Conservation (phyloP, 2,797 vertebrate species). For the Macroramphosus scolopax region DNA sequence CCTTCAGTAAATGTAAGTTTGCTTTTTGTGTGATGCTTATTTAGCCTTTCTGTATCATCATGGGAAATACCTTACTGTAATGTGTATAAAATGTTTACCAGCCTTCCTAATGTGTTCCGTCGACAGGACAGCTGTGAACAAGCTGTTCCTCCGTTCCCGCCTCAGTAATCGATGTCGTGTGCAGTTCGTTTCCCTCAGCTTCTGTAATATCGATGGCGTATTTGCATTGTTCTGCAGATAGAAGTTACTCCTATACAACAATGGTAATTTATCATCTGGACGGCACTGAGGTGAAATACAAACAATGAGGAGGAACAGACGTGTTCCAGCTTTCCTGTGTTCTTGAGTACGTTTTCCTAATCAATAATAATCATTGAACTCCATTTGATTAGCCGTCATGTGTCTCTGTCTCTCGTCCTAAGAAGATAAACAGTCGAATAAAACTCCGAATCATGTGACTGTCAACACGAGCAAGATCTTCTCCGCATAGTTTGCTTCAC, state of each 20-base stretch:
- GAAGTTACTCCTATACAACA: too few species aligned
- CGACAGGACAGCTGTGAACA: conserved; percentile 15
- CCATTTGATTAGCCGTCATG: too few species aligned
- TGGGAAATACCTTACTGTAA: conserved; percentile 6
- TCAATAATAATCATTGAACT: too few species aligned
- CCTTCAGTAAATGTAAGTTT: neutral
- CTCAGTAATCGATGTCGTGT: neutral
- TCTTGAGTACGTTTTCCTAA: too few species aligned
- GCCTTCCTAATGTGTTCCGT: conserved; percentile 3
- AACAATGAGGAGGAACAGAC: too few species aligned
- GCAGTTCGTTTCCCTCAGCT: conserved; percentile 1
- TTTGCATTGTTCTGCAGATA: conserved; percentile 2
- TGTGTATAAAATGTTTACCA: conserved; percentile 38
- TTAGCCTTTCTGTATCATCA: conserved; percentile 9
- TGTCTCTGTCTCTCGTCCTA: neutral
- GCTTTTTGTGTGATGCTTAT: conserved; percentile 11
- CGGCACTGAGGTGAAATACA: too few species aligned
- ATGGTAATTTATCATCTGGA: too few species aligned
- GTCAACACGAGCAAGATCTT: conserved; percentile 12
- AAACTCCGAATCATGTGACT: conserved; percentile 1
- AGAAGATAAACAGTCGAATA: neutral
- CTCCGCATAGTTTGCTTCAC: conserved; percentile 7
- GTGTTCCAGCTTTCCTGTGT: too few species aligned
- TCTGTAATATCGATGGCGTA: neutral
- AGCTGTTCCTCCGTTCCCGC: conserved; percentile 15